Conservation (phyloP, 2,888 invertebrate genomes). For the Eutolmus rufibarbis region DNA sequence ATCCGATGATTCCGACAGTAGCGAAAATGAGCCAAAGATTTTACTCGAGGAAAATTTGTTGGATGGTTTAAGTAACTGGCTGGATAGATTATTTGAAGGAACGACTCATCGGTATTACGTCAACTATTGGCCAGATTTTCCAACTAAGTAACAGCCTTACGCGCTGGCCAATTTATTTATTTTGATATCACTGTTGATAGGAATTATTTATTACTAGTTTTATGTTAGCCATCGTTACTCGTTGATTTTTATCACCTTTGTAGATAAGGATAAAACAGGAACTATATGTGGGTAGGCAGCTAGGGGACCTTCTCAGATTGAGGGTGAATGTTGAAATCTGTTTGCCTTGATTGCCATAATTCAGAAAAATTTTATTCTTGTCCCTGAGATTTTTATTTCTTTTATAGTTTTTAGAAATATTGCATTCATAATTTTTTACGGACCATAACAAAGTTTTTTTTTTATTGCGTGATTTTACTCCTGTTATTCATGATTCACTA, state of each 20-base stretch:
- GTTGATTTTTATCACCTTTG: not conserved
- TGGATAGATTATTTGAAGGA: constrained; percentile 96
- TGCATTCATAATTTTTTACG: not conserved
- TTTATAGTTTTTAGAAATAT: not conserved
- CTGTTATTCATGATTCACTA: not conserved
- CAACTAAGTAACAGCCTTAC: constrained; percentile 70
- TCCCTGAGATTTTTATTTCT: not conserved
- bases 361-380: not conserved
- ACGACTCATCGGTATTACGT: constrained; percentile 94
- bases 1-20: constrained; percentile 68
- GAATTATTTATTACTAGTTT: constrained; percentile 17
- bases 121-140: constrained; percentile 98
- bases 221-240: not conserved
- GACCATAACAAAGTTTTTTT: not conserved
- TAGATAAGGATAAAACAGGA: not conserved
- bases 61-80: constrained; percentile 94
- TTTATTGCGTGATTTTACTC: not conserved
- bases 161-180: not conserved
- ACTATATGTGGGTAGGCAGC: not conserved
- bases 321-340: not conserved
- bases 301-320: not conserved
- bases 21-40: constrained; percentile 63
- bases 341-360: not conserved
- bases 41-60: constrained; percentile 78
- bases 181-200: not conserved